Evolutionary conservation across 2,888 invertebrate genomes (phyloP).

Genomic region (Anoplius nigerrimus): DNA sequence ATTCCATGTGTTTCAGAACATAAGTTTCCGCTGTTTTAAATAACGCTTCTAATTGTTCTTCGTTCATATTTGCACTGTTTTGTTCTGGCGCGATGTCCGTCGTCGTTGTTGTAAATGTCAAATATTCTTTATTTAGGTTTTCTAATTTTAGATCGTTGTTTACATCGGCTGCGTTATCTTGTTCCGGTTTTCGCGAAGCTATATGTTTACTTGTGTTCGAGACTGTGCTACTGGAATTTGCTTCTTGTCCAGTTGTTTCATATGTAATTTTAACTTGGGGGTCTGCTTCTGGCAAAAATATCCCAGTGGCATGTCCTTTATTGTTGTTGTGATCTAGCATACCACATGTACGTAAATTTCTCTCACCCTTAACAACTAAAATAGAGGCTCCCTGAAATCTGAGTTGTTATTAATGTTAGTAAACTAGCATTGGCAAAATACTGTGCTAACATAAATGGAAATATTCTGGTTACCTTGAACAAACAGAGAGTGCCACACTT

Average conservation of each 20-base stretch:
- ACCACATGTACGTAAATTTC: constrained; percentile 86
- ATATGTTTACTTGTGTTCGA: too few species aligned
- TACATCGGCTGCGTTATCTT: neutral
- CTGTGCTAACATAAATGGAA: neutral
- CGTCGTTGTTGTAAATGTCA: neutral
- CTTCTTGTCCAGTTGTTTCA: constrained; percentile 78
- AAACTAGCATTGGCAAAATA: neutral
- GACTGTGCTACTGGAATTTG: constrained; percentile 59
- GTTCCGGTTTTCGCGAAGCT: neutral
- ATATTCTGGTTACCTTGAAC: constrained; percentile 79
- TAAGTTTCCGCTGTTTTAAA: constrained; percentile 44
- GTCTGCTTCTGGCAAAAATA: constrained; percentile 76
- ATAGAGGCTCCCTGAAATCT: constrained; percentile 84
- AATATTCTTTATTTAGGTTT: constrained; percentile 3
- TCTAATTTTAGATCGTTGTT: neutral
- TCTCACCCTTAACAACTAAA: constrained; percentile 87
- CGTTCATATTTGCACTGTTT: neutral
- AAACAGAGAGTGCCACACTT: constrained; percentile 85
- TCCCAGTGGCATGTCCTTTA: constrained; percentile 77
- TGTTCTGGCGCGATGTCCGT: neutral
- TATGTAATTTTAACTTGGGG: constrained; percentile 80
- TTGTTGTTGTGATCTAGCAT: constrained; percentile 83
- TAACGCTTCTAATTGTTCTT: constrained; percentile 19
- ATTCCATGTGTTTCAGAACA: constrained; percentile 44
- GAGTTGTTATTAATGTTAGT: constrained; percentile 5